Conservation (phyloP, 2,113 vertebrate species). For the Martes martes region DNA sequence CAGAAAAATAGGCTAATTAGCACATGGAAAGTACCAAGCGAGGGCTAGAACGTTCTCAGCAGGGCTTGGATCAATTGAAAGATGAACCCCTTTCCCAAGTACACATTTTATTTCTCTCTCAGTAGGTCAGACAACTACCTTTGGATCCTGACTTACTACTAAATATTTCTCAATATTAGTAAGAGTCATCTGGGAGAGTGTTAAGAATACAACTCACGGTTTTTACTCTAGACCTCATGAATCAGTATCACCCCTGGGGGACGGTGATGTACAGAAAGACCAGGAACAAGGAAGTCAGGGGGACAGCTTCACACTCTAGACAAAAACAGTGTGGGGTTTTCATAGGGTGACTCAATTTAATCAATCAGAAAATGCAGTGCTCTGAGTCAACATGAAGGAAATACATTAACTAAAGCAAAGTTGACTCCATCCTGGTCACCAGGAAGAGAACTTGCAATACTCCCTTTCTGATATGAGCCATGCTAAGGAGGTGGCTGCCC, state of each 20-base stretch:
- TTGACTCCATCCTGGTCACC: neutral
- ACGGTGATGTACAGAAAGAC: neutral
- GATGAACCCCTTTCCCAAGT: neutral
- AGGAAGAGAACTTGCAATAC: neutral
- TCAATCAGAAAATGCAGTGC: neutral
- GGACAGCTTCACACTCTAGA: neutral
- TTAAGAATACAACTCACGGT: neutral
- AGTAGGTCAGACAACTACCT: neutral
- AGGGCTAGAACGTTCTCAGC: neutral
- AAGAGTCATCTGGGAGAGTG: neutral
- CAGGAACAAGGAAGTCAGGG: neutral
- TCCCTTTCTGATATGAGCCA: neutral
- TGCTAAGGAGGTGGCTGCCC: neutral
- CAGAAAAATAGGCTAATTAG: neutral
- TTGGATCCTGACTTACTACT: neutral
- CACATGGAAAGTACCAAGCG: neutral
- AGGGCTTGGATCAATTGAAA: neutral
- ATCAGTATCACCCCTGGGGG: neutral
- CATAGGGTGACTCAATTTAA: neutral
- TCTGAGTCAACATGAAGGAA: neutral
- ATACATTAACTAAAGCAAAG: neutral
- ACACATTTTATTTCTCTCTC: neutral
- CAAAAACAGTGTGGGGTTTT: neutral
- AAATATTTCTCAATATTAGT: neutral
- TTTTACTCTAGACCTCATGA: neutral